Base-by-base conservation (phyloP, 1,140 invertebrate species). In the Drosophila oshimai region DNA sequence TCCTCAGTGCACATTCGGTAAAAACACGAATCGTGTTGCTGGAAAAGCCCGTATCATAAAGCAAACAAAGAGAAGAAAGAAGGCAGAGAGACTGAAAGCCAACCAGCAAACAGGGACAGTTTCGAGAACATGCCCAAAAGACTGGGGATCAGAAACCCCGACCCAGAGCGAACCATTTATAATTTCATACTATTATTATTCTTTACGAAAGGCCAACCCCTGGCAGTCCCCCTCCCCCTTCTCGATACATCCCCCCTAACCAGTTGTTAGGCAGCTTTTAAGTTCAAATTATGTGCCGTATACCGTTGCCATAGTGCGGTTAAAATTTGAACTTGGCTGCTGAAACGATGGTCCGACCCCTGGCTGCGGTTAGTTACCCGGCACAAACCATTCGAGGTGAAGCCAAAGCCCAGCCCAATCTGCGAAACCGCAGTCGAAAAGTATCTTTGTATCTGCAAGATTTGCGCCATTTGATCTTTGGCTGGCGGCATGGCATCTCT, bases 121-220 rank as follows among this genome's bases (percentile, higher is more conserved):
- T 70, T 49, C 24, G 13, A 28, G 37, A 64, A 31, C 45, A 67
- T 26, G n/a, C 29, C 39, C 41, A 51, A 69, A 29, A 26, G 60
- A 41, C 42, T 65, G 34, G 58, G 58, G 42, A 50, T 65, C 61
- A 64, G 61, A 24, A 62, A 39, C 42, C 61, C 57, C 57, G 58
- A 65, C 61, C 58, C 70, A 34, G 36, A 68, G 51, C 71, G 29
- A 75, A 53, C 55, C 76, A 84, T 84, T 83, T 77, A 75, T 86
- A 84, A 84, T 84, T 74, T 84, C 74, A 62, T 79, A 84, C 76
- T 78, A 84, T 84, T 86, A 84, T 86, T 79, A 86, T 75, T 74
- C 58, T 74, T 65, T 69, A 60, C 58, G 55, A 86, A 75, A 69
- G 78, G 55, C 62, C 58, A 57, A 61, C 62, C 50, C 41, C 61